Percentiles rank a stretch among this genome's conserved stretches.
phyloP scores from a whole-genome alignment of 2,888 invertebrate species.

The Tanaodytes sp. region DNA sequence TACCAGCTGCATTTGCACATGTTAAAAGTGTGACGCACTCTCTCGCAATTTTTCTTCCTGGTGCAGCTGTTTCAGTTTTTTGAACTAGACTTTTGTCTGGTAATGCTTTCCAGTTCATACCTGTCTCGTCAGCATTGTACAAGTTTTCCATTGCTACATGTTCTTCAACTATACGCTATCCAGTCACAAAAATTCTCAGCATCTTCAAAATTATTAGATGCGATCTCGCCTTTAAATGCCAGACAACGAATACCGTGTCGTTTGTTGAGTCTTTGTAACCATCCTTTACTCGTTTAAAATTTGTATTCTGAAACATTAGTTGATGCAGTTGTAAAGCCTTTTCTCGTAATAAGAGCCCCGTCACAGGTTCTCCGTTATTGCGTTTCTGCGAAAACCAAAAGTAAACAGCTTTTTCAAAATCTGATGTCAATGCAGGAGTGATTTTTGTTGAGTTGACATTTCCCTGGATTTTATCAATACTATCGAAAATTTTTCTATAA shows the following conservation, averaged over 20 bases:
- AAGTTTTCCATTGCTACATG: too few species aligned
- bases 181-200: background rate
- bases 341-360: constrained; percentile 4
- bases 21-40: background rate
- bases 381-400: constrained; percentile 18
- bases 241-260: background rate
- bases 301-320: background rate
- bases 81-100: background rate
- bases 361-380: constrained; percentile 4
- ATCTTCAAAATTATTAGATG: background rate
- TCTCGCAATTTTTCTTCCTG: background rate
- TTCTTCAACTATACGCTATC: too few species aligned
- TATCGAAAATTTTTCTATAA: constrained; percentile 3
- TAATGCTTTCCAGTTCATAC: background rate
- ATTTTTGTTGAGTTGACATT: background rate
- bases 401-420: constrained; percentile 13
- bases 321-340: constrained; percentile 3
- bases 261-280: background rate
- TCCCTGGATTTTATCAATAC: background rate
- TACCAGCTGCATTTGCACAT: background rate
- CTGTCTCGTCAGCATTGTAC: constrained; percentile 3
- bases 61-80: background rate
- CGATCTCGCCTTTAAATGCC: background rate
- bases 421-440: background rate
- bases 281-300: constrained; percentile 3